These are phyloP conservation scores for Phylloscopus trochilus DNA, from an alignment of 2,113 vertebrate genomes.

Conservation along the genomic window DNA sequence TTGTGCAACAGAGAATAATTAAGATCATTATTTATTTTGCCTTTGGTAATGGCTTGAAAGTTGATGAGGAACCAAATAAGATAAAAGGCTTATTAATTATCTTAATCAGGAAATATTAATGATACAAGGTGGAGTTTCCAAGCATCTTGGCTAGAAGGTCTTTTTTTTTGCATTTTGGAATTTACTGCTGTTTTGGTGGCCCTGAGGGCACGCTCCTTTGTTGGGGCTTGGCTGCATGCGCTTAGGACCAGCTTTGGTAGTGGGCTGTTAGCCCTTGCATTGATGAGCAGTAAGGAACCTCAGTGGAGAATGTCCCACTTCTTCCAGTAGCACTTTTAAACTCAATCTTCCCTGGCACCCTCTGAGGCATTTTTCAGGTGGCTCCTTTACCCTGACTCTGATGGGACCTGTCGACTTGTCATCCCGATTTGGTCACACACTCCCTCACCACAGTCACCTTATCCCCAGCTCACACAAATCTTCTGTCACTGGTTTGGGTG, in stretches of 20 bases:
- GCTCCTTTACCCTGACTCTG: neutral
- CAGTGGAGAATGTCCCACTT: neutral
- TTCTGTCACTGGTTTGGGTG: neutral
- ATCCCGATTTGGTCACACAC: neutral
- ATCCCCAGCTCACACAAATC: neutral
- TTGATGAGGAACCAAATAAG: neutral
- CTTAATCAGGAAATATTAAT: neutral
- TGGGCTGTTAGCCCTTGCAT: neutral
- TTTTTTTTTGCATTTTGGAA: neutral
- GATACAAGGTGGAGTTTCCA: neutral
- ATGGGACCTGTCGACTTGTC: accelerated
- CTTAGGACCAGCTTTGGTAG: neutral
- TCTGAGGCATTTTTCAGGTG: neutral
- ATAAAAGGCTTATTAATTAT: neutral
- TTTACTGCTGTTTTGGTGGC: neutral
- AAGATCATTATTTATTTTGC: neutral
- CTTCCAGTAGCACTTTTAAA: neutral
- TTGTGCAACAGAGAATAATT: neutral
- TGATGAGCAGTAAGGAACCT: neutral
- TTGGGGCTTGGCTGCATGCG: accelerated
- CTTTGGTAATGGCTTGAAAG: neutral
- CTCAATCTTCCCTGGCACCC: accelerated
- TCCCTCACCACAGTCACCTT: neutral
- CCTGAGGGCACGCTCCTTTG: accelerated
- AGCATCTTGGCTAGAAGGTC: neutral